Conservation (phyloP, 2,888 invertebrate genomes). For the Pharmacophagus antenor region DNA sequence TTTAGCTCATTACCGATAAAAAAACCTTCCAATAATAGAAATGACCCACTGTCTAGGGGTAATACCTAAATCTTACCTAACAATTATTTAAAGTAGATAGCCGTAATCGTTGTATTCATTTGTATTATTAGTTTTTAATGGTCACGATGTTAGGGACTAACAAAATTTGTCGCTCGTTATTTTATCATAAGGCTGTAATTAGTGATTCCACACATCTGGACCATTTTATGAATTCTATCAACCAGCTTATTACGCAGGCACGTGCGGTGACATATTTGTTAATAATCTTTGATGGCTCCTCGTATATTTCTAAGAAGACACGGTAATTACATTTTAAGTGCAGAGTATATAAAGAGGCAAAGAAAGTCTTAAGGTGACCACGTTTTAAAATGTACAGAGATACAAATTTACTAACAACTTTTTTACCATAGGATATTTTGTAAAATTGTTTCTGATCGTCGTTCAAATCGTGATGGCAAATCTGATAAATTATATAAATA, state of each 20-base stretch:
- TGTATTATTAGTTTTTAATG: constrained; percentile 8
- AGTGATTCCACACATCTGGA: constrained; percentile 1
- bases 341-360: too few relatives aligned
- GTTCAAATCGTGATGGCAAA: not conserved
- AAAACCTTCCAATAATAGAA: constrained; percentile 7
- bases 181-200: constrained; percentile 17
- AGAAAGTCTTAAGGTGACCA: too few relatives aligned
- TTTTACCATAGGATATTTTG: not conserved
- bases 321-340: too few relatives aligned
- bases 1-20: not conserved
- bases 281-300: too few relatives aligned
- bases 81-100: not conserved
- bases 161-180: constrained; percentile 7
- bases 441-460: not conserved
- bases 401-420: too few relatives aligned
- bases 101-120: constrained; percentile 5
- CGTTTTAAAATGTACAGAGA: too few relatives aligned
- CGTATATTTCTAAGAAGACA: too few relatives aligned
- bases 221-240: not conserved
- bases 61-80: constrained; percentile 4
- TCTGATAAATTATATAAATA: not conserved
- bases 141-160: not conserved
- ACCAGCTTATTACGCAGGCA: not conserved
- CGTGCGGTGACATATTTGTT: not conserved
- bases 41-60: constrained; percentile 5